These are phyloP conservation scores for Oreohelix idahoensis DNA, from an alignment of 1,140 invertebrate genomes.

Conservation along the genomic window DNA sequence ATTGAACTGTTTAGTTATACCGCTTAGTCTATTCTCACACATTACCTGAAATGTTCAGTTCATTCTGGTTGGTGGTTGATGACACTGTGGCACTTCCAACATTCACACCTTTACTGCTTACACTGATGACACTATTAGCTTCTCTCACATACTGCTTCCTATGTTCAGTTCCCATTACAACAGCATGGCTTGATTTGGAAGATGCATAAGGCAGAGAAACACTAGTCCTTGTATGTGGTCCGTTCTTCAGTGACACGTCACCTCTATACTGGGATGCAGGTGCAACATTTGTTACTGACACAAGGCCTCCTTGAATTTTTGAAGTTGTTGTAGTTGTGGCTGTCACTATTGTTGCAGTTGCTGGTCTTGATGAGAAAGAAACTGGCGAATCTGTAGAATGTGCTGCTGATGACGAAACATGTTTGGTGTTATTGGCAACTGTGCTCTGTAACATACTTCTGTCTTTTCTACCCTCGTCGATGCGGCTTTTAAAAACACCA, in stretches of 20 bases:
- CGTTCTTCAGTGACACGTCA: background rate
- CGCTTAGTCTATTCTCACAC: too few relatives aligned
- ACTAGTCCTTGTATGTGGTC: too few relatives aligned
- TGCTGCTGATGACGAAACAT: background rate
- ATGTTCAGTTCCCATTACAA: too few relatives aligned
- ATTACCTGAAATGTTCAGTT: too few relatives aligned
- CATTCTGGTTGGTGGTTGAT: too few relatives aligned
- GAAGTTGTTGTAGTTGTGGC: slow-evolving; percentile 8
- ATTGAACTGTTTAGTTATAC: too few relatives aligned
- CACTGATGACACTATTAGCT: too few relatives aligned
- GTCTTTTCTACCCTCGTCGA: background rate
- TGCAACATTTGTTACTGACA: background rate
- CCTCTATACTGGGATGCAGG: background rate
- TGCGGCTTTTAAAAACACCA: background rate
- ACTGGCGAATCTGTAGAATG: background rate
- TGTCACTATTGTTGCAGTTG: background rate
- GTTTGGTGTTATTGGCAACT: background rate
- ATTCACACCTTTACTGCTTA: too few relatives aligned
- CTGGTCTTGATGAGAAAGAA: background rate
- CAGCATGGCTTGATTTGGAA: too few relatives aligned
- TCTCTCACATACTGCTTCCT: too few relatives aligned
- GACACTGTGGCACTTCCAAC: too few relatives aligned
- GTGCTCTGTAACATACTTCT: background rate
- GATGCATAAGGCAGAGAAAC: too few relatives aligned
- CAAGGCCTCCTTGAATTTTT: background rate